Base-by-base conservation (phyloP, 2,113 vertebrate genomes). In the Peromyscus polionotus region DNA sequence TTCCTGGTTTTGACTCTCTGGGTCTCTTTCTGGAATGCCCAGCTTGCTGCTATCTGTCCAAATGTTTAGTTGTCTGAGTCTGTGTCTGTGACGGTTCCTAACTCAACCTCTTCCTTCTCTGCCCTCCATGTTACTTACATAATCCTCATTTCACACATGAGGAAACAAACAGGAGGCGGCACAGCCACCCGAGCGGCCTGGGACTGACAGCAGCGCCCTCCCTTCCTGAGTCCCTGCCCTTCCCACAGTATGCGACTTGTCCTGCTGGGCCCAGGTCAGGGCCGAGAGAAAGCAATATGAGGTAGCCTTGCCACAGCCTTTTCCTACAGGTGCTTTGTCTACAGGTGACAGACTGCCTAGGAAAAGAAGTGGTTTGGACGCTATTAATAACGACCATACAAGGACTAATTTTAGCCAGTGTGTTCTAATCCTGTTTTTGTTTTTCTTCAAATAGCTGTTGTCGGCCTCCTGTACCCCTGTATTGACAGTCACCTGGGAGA, bases 401-500 rank as follows among this genome's bases (percentile, higher is more conserved):
- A 0, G 28, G 0, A 48, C 16, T 68, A 1, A 28, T 16, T 4
- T 10, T 42, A 9, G 45, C 83, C 7, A 36, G 13, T 1, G 0
- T n/a, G 0, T 17, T 22, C 90, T 96, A 87, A 96, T 20, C 0
- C 91, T 39, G 48, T 39, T 19, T 19, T 51, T 14, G 61, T 63
- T 73, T 72, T 73, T 84, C 72, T 20, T 9, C 33, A 26, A 95
- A 54, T 98, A 99, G 99, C 99, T 95, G 99, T 99, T 0, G 99
- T 99, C 31, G 99, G 99, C 83, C 94, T 99, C 87, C 98, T 99
- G 90, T 99, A 99, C 79, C 99, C 99, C 83, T 99, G 99, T 96
- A 99, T 99, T 17, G 99, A 99, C 98, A 99, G 99, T 68, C 99
- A 98, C 95, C 98, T 99, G 14, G 99, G 99, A n/a, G 99, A 99